A percentile compares a stretch with the other conserved stretches of the same genome.
Conservation (phyloP, 2,888 invertebrate species). For the Caenorhabditis plicata region DNA sequence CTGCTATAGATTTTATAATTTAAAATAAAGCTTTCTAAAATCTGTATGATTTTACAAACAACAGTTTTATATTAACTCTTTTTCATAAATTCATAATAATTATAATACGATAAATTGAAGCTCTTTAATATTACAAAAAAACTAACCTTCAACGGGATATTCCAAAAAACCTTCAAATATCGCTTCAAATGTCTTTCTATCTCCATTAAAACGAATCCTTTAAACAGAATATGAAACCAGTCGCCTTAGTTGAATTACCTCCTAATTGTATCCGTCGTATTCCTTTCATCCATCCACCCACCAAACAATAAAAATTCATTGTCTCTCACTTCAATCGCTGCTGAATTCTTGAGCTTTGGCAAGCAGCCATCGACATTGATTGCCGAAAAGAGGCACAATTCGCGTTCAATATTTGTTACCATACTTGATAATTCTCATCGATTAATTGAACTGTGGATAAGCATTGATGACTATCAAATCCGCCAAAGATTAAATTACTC, state of each 20-base stretch:
- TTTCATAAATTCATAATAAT: too few species aligned
- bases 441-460: conserved; percentile 20
- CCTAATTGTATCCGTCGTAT: conserved; percentile 42
- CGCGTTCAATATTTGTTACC: neutral
- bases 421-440: neutral
- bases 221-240: conserved; percentile 2
- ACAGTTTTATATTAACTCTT: too few species aligned
- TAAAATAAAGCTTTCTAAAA: too few species aligned
- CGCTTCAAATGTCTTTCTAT: conserved; percentile 7
- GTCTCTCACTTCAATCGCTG: conserved; percentile 5
- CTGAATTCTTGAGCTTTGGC: conserved; percentile 32
- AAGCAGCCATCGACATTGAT: neutral
- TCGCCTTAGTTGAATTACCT: conserved; percentile 6
- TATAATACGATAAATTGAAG: too few species aligned
- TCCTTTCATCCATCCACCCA: conserved; percentile 57
- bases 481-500: conserved; percentile 28
- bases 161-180: conserved; percentile 24
- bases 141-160: conserved; percentile 34
- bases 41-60: too few species aligned
- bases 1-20: too few species aligned
- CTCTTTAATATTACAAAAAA: neutral
- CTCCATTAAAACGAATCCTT: conserved; percentile 19
- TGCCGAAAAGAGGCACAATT: neutral
- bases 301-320: conserved; percentile 47
- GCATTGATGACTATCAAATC: conserved; percentile 30